Base-by-base conservation (phyloP, 2,113 vertebrate genomes). In the Lutjanus erythropterus region DNA sequence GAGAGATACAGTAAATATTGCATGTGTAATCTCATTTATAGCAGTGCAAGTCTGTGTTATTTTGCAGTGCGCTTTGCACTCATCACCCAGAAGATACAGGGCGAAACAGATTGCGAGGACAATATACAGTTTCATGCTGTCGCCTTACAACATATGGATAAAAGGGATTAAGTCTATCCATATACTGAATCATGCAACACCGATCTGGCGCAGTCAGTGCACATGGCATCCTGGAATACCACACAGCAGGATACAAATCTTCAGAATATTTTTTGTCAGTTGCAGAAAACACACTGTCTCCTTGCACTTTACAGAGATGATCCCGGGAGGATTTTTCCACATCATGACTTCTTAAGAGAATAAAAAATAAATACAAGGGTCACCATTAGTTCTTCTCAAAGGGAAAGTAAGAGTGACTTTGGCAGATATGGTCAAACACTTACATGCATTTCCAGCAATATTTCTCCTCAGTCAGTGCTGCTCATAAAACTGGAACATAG, bases 71-170 rank as follows among this genome's bases (percentile, higher is more conserved):
- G 61, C 44, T 41, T 33, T 37, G 67, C 35, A 16, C 53, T 44
- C 1, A 8, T 23, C 41, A 31, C 25, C 6, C 46, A 12, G 27
- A 81, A 50, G 19, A 74, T 21, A 53, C 6, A 18, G 25, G n/a
- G 21, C 27, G 12, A 75, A 86, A 80, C 64, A 78, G 70, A 71
- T 77, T 58, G 67, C 37, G 61, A 78, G 33, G 74, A 80, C 53
- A 75, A 75, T 70, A 50, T 78, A 78, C 21, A 60, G 37, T 49
- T 72, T 56, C 33, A 56, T 56, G 72, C 41, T 31, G 3, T 23
- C 50, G 25, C 62, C 59, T 55, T 23, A 67, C 29, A 80, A 68
- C 83, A 89, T 89, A 92, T 87, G 86, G 82, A 78, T 86, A 16
- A 77, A 83, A 71, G 52, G 81, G 81, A 89, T 90, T 88, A 85